Conservation (phyloP, 1,140 invertebrate species). For the Hylaeus anthracinus region DNA sequence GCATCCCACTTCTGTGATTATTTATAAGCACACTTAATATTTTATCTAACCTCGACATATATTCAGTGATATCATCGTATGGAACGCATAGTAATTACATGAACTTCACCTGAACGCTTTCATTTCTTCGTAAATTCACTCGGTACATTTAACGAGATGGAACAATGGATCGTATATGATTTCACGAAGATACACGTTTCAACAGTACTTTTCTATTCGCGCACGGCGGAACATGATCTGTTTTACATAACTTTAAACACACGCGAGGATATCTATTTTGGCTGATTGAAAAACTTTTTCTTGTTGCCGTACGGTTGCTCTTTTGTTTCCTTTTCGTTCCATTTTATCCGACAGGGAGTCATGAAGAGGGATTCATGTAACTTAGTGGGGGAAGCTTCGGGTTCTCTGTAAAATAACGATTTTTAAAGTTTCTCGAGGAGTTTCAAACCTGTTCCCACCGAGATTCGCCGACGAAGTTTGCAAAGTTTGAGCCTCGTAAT, state of each 20-base stretch:
- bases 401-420: conserved; percentile 73
- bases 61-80: too few relatives aligned
- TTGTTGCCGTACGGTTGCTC: conserved; percentile 20
- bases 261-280: conserved; percentile 26
- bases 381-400: conserved; percentile 39
- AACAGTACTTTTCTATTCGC: background rate
- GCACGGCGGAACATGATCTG: background rate
- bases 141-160: background rate
- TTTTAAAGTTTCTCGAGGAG: conserved; percentile 78
- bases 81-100: too few relatives aligned
- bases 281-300: conserved; percentile 47
- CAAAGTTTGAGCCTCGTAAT: conserved; percentile 70
- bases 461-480: conserved; percentile 69
- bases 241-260: conserved; percentile 27
- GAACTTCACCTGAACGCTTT: too few relatives aligned
- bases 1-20: too few relatives aligned
- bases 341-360: conserved; percentile 43
- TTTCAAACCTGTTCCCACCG: conserved; percentile 68
- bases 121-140: too few relatives aligned
- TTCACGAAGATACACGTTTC: background rate
- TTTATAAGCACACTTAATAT: too few relatives aligned
- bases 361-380: conserved; percentile 47
- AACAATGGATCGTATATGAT: background rate
- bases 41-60: too few relatives aligned
- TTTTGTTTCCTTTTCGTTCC: conserved; percentile 41